These are phyloP conservation scores for Nycticorax nycticorax DNA, from an alignment of 2,113 vertebrate genomes.

Conservation along the genomic window DNA sequence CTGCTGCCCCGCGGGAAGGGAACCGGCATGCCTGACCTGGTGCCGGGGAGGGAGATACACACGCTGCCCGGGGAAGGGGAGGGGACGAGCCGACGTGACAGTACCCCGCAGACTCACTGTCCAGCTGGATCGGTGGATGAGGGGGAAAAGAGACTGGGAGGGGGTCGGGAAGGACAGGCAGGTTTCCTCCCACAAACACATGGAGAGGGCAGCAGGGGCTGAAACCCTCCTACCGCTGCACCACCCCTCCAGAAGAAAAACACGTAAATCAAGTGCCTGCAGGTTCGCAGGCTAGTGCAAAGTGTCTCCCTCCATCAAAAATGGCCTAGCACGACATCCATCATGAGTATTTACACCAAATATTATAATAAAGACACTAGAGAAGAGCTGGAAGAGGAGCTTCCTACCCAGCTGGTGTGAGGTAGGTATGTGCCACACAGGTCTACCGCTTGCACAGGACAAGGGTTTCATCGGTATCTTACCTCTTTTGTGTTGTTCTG, in stretches of 20 bases:
- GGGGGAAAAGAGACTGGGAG: background rate
- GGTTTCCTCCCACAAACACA: rapidly evolving
- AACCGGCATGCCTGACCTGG: background rate
- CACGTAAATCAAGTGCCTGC: background rate
- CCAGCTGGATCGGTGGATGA: background rate
- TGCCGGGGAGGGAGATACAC: background rate
- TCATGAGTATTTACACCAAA: background rate
- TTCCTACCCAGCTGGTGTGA: background rate
- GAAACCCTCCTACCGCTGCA: background rate
- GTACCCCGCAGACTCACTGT: background rate
- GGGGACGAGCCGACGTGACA: rapidly evolving
- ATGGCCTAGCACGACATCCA: rapidly evolving
- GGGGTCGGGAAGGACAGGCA: background rate
- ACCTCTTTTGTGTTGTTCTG: background rate
- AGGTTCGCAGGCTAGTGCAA: background rate
- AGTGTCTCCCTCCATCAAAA: background rate
- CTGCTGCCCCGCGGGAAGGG: background rate
- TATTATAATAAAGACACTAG: background rate
- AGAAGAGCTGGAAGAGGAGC: background rate
- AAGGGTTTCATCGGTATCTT: background rate
- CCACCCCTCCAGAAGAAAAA: background rate
- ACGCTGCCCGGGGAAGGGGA: rapidly evolving
- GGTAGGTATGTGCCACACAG: background rate
- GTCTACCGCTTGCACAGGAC: background rate
- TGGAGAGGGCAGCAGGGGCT: background rate